Conservation (phyloP, 1,140 invertebrate species). For the Drosophila nebulosa region DNA sequence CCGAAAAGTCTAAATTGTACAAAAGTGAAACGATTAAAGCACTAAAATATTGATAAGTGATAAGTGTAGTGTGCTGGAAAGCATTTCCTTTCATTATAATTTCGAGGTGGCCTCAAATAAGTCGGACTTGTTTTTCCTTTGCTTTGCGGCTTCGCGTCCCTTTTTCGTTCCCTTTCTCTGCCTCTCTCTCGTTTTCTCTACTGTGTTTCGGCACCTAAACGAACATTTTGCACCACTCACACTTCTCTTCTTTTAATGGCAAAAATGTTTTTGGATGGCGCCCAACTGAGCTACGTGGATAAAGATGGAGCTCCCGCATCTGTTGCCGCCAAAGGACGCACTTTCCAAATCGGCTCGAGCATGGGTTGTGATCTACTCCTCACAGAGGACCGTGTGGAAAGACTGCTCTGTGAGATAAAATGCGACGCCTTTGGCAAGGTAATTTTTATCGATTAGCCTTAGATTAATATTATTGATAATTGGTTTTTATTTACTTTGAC, state of each 20-base stretch:
- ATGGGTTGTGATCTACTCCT: slow-evolving; percentile 55
- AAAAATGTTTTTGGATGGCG: slow-evolving; percentile 70
- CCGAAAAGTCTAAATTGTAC: neutral
- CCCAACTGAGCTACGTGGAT: slow-evolving; percentile 56
- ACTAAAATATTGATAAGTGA: neutral
- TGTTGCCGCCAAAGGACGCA: slow-evolving; percentile 58
- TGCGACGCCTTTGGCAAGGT: slow-evolving; percentile 75
- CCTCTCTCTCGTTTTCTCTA: slow-evolving; percentile 14
- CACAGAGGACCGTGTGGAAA: slow-evolving; percentile 41
- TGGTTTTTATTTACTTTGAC: neutral
- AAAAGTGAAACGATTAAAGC: neutral
- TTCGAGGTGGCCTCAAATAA: neutral
- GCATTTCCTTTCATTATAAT: neutral
- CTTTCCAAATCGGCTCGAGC: slow-evolving; percentile 66
- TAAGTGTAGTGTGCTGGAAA: slow-evolving; percentile 4
- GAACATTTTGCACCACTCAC: slow-evolving; percentile 30
- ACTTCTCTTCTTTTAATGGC: slow-evolving; percentile 8
- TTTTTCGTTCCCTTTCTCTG: neutral
- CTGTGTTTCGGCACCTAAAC: slow-evolving; percentile 33
- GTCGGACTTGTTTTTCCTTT: neutral
- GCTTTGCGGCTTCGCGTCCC: slow-evolving; percentile 10
- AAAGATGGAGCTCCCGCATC: slow-evolving; percentile 31
- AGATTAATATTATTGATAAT: neutral
- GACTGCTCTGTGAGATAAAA: slow-evolving; percentile 65
- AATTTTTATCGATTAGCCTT: slow-evolving; percentile 40